phyloP scores from a whole-genome alignment of 2,113 vertebrate species.

The Anhinga rufa region DNA sequence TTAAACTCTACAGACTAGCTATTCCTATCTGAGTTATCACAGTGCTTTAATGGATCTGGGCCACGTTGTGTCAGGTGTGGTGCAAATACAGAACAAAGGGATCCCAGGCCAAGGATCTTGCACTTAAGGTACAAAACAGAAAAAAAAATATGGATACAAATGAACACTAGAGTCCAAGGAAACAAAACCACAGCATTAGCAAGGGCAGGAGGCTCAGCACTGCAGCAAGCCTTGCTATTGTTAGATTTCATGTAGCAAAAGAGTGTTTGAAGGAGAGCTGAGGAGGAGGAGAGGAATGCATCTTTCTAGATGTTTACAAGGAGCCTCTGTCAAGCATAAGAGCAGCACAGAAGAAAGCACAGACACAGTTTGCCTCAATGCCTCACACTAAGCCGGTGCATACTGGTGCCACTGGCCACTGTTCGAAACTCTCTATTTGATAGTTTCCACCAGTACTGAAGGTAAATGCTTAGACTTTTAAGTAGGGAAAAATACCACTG shows the following conservation, averaged over 20 bases:
- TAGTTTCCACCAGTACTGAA: neutral
- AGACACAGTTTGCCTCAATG: neutral
- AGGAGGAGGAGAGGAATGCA: neutral
- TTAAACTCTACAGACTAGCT: neutral
- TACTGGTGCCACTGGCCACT: neutral
- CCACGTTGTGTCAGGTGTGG: neutral
- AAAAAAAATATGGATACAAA: neutral
- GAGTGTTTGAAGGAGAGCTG: neutral
- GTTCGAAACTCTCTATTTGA: accelerated
- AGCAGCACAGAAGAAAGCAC: neutral
- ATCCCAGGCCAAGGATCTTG: neutral
- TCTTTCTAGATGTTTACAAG: neutral
- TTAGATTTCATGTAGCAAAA: neutral
- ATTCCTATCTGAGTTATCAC: neutral
- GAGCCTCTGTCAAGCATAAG: neutral
- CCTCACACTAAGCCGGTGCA: neutral
- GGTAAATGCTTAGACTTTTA: accelerated
- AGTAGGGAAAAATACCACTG: neutral
- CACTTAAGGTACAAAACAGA: neutral
- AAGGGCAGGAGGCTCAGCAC: neutral
- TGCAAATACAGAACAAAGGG: neutral
- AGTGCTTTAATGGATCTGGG: neutral
- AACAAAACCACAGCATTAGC: neutral
- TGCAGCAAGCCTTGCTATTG: neutral
- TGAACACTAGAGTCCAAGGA: neutral